Percentiles rank a stretch among this genome's conserved stretches.
phyloP scores from a whole-genome alignment of 2,113 vertebrate genomes.

The Sterna hirundo region DNA sequence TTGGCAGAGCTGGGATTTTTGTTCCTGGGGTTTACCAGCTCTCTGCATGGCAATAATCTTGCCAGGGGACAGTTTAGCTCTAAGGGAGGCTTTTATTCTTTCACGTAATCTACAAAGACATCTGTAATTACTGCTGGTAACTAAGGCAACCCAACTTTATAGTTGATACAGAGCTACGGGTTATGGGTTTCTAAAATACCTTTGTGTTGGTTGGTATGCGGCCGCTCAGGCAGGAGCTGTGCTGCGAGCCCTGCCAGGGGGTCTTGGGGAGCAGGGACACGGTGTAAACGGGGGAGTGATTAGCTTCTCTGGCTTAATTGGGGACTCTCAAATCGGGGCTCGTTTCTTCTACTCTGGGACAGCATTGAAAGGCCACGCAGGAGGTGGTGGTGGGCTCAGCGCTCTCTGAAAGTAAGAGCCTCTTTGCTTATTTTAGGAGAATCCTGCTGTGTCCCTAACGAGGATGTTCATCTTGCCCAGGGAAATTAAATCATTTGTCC shows the following conservation, averaged over 20 bases:
- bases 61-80: slow-evolving; percentile 41
- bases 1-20: neutral
- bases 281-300: fast-evolving
- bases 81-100: slow-evolving; percentile 41
- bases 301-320: neutral
- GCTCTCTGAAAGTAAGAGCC: neutral
- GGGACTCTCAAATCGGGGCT: neutral
- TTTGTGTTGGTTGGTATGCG: neutral
- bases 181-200: neutral
- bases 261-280: neutral
- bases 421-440: neutral
- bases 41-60: neutral
- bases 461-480: slow-evolving; percentile 21
- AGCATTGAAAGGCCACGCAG: neutral
- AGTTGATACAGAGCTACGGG: neutral
- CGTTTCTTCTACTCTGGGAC: neutral
- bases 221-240: neutral
- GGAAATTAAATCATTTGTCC: slow-evolving; percentile 45
- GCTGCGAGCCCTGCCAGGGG: neutral
- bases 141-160: slow-evolving; percentile 54
- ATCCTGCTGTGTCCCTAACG: slow-evolving; percentile 18
- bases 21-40: slow-evolving; percentile 15
- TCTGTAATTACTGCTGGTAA: slow-evolving; percentile 66
- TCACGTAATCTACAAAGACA: slow-evolving; percentile 17
- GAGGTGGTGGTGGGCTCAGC: neutral